phyloP scores from a whole-genome alignment of 2,888 invertebrate genomes.

The Eucera pruinosa region DNA sequence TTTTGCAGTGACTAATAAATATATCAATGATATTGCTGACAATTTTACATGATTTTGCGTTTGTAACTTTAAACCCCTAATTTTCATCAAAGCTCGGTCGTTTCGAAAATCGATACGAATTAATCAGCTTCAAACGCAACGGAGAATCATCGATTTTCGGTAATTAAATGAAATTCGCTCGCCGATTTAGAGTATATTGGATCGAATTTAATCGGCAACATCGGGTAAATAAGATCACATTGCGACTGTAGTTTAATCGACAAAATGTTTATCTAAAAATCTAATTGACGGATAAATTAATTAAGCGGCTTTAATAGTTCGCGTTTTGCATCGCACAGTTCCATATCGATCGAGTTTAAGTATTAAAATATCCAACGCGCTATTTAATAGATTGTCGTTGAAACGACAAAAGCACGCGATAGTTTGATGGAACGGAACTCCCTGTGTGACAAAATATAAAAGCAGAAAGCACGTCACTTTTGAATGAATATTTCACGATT shows the following conservation, averaged over 20 bases:
- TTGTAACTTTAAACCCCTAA: too few relatives aligned
- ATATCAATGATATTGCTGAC: not conserved
- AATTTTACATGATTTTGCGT: too few relatives aligned
- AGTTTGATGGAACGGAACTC: conserved; percentile 31
- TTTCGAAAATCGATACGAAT: not conserved
- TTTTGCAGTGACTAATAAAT: not conserved
- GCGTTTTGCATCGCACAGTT: not conserved
- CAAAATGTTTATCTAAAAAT: not conserved
- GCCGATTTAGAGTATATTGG: not conserved
- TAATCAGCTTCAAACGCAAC: not conserved
- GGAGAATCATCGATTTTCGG: too few relatives aligned
- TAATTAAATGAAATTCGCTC: not conserved
- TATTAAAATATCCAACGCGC: not conserved
- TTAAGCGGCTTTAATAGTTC: not conserved
- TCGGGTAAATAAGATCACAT: not conserved
- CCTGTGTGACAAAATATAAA: conserved; percentile 1
- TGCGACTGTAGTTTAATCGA: not conserved
- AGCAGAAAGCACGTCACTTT: conserved; percentile 36
- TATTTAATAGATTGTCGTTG: conserved; percentile 1
- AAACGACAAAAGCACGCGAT: not conserved
- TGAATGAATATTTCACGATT: conserved; percentile 52
- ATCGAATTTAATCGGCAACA: not conserved
- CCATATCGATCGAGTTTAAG: not conserved
- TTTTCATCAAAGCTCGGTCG: not conserved
- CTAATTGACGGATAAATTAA: not conserved